These are phyloP conservation scores for Dryobotodes eremita DNA, from an alignment of 2,888 invertebrate genomes.

Conservation along the genomic window DNA sequence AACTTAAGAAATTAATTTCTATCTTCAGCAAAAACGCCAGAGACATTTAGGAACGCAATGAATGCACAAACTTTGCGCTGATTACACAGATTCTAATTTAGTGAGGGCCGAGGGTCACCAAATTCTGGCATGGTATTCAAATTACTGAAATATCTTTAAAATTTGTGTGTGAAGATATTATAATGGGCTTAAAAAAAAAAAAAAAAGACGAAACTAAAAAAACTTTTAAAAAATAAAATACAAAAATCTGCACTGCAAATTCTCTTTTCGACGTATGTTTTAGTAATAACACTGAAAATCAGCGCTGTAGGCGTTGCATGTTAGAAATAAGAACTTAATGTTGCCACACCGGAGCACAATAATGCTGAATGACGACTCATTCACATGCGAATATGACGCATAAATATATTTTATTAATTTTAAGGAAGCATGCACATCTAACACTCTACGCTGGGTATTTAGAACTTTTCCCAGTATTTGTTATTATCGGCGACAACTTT, in stretches of 20 bases:
- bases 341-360: conserved; percentile 19
- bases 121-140: neutral
- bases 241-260: too few species aligned
- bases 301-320: neutral
- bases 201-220: too few species aligned
- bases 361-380: conserved; percentile 18
- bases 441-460: neutral
- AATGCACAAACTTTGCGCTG: neutral
- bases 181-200: too few species aligned
- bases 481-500: neutral
- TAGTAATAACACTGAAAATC: neutral
- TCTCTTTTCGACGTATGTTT: neutral
- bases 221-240: too few species aligned
- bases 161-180: too few species aligned
- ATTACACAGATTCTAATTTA: neutral
- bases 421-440: conserved; percentile 10
- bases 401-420: conserved; percentile 6
- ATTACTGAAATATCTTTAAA: neutral
- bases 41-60: neutral
- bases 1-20: neutral
- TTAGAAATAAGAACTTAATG: neutral
- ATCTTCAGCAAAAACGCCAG: neutral
- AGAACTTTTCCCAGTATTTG: neutral
- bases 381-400: conserved; percentile 11
- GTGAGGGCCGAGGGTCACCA: neutral